Evolutionary conservation across 2,797 vertebrate species (phyloP).

Genomic region (Lacerta viridis): DNA sequence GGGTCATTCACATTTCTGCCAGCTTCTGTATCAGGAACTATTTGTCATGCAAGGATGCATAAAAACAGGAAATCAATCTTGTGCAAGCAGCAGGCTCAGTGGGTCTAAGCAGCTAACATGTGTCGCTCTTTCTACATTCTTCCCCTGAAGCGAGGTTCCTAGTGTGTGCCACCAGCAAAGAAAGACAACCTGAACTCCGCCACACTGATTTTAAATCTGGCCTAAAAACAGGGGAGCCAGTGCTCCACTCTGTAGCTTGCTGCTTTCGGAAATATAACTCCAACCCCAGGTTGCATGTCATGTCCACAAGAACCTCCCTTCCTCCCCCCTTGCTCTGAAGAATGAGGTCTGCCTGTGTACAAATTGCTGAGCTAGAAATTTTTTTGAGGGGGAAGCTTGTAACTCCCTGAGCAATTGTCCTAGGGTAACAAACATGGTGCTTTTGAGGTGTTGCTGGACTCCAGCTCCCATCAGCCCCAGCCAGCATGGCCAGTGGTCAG

Average conservation of each 20-base stretch:
- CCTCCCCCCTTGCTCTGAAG: not conserved
- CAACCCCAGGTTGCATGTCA: not conserved
- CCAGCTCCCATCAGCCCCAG: too few relatives aligned
- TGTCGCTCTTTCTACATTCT: conserved; percentile 24
- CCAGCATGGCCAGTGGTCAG: too few relatives aligned
- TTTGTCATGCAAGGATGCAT: conserved; percentile 71
- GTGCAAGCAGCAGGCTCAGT: conserved; percentile 36
- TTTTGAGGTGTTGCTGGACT: too few relatives aligned
- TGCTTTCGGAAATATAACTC: not conserved
- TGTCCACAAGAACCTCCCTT: not conserved
- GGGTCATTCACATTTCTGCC: conserved; percentile 71
- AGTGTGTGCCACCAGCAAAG: conserved; percentile 9
- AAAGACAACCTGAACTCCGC: conserved; percentile 15
- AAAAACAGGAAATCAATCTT: conserved; percentile 75
- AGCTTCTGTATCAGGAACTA: conserved; percentile 58
- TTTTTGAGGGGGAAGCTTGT: not conserved
- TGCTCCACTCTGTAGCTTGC: not conserved
- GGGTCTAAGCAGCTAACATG: conserved; percentile 47
- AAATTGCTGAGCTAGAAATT: not conserved
- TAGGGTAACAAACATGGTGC: not conserved
- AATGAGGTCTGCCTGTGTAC: not conserved
- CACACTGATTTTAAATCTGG: conserved; percentile 29
- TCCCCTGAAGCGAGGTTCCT: conserved; percentile 32
- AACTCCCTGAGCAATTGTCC: not conserved
- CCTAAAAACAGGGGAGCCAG: not conserved